Percentiles rank a stretch among this genome's conserved stretches.
Conservation (phyloP, 2,797 vertebrate species). For the Pampus argenteus region DNA sequence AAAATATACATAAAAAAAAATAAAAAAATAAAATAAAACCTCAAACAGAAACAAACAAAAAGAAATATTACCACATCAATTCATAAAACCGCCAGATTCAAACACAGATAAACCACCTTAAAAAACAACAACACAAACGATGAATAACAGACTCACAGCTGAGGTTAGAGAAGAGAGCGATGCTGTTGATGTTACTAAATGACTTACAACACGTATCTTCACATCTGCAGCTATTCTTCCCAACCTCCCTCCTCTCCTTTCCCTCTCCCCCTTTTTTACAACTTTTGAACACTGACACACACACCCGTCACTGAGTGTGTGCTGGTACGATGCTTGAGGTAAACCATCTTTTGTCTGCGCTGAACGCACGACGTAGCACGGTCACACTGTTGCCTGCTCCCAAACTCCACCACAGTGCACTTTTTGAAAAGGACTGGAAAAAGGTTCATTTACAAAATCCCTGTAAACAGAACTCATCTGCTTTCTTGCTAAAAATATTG, state of each 20-base stretch:
- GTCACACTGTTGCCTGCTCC: conserved; percentile 31
- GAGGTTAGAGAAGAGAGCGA: conserved; percentile 64
- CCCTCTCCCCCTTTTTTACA: background rate
- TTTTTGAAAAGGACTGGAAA: conserved; percentile 25
- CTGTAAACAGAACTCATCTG: conserved; percentile 19
- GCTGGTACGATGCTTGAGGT: conserved; percentile 81
- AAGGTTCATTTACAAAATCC: conserved; percentile 28
- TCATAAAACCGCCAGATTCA: conserved; percentile 72
- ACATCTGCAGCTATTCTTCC: conserved; percentile 52
- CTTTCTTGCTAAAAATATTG: conserved; percentile 34
- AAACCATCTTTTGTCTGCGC: conserved; percentile 72
- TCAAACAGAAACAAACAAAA: conserved; percentile 46
- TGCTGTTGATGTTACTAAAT: conserved; percentile 50
- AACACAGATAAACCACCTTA: conserved; percentile 73
- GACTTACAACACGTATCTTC: conserved; percentile 42
- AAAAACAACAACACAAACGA: conserved; percentile 61
- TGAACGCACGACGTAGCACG: conserved; percentile 54
- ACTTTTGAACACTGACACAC: conserved; percentile 80
- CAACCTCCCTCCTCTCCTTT: conserved; percentile 15
- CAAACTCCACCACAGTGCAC: conserved; percentile 23
- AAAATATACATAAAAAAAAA: conserved; percentile 83
- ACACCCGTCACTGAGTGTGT: conserved; percentile 59
- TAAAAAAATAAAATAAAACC: conserved; percentile 4
- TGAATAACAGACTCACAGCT: conserved; percentile 56
- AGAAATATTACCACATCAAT: conserved; percentile 53